Conservation (phyloP, 2,113 vertebrate species). For the Scalopus aquaticus region DNA sequence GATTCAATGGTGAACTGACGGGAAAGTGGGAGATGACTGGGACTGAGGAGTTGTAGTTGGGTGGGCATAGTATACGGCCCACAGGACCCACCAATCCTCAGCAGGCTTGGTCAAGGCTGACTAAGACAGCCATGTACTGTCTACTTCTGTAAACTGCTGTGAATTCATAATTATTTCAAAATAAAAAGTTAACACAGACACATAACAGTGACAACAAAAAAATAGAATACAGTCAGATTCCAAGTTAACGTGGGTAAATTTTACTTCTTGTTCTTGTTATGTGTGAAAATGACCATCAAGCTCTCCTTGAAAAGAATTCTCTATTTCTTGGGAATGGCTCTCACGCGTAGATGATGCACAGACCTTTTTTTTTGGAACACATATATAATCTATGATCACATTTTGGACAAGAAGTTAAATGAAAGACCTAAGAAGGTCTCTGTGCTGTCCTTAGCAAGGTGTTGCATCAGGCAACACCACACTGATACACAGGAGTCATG, state of each 20-base stretch:
- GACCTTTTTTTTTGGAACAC: neutral
- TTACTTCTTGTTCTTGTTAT: neutral
- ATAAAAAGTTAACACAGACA: neutral
- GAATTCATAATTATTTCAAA: neutral
- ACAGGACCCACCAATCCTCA: neutral
- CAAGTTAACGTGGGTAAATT: neutral
- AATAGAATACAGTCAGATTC: neutral
- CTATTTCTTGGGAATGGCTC: neutral
- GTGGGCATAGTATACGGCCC: neutral
- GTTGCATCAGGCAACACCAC: too few species aligned
- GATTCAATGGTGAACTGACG: neutral
- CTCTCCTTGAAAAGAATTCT: neutral
- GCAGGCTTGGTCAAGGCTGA: neutral
- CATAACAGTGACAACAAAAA: neutral
- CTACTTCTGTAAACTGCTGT: neutral
- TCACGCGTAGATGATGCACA: fast-evolving
- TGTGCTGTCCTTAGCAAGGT: neutral
- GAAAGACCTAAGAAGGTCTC: neutral
- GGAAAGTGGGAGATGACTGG: neutral
- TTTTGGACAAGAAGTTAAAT: neutral
- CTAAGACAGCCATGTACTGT: neutral
- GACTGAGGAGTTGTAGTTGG: neutral
- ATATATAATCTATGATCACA: neutral
- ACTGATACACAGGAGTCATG: too few species aligned
- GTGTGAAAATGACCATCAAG: neutral